A percentile compares a stretch with the other conserved stretches of the same genome.
phyloP scores from a whole-genome alignment of 1,140 invertebrate genomes.

The Heliconius eleuchia region DNA sequence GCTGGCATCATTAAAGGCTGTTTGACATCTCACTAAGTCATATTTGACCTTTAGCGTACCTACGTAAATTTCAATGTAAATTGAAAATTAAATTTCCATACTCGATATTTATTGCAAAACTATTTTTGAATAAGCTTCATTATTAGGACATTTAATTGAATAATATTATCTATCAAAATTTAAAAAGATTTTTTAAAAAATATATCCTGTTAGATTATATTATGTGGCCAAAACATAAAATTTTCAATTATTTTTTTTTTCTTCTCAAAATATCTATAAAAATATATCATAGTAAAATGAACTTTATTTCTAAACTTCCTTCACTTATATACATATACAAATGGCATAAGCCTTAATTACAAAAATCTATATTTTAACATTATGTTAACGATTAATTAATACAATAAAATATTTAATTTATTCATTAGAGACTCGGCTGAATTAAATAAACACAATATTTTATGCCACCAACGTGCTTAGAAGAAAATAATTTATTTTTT shows the following conservation, averaged over 20 bases:
- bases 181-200: too few species aligned
- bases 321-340: too few species aligned
- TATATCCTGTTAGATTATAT: background rate
- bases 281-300: too few species aligned
- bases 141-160: background rate
- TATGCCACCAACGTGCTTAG: slow-evolving; percentile 19
- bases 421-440: background rate
- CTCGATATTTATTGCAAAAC: background rate
- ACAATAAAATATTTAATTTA: background rate
- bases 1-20: background rate
- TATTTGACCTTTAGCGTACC: background rate
- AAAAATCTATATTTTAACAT: too few species aligned
- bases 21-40: slow-evolving; percentile 5
- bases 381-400: background rate
- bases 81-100: background rate
- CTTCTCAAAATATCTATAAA: too few species aligned
- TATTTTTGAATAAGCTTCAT: background rate
- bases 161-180: too few species aligned
- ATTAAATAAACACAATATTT: background rate
- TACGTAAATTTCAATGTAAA: slow-evolving; percentile 12
- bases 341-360: too few species aligned
- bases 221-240: background rate
- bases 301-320: too few species aligned
- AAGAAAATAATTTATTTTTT: slow-evolving; percentile 39
- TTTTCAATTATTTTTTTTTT: background rate